Percentiles rank a stretch among this genome's conserved stretches.
phyloP scores from a whole-genome alignment of 2,888 invertebrate genomes.

The Pachydiplax longipennis region DNA sequence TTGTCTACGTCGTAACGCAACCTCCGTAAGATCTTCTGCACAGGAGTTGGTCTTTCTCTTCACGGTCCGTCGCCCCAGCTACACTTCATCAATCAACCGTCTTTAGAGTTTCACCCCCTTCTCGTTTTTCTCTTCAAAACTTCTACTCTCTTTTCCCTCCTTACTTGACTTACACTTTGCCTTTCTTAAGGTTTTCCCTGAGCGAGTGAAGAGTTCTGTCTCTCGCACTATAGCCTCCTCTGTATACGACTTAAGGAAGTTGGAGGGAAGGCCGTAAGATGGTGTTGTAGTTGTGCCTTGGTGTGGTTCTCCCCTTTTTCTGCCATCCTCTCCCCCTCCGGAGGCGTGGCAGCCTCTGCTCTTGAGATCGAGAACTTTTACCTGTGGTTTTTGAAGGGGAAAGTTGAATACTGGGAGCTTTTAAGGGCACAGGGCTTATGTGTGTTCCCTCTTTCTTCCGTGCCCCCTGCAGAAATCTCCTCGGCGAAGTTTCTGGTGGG shows the following conservation, averaged over 20 bases:
- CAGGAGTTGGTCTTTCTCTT: not conserved
- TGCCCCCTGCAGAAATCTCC: not conserved
- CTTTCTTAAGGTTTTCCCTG: not conserved
- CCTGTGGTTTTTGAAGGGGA: not conserved
- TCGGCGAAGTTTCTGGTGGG: not conserved
- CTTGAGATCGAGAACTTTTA: not conserved
- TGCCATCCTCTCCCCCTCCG: not conserved
- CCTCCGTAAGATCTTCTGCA: not conserved
- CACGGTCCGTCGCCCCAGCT: not conserved
- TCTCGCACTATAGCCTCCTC: not conserved
- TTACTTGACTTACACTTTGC: not conserved
- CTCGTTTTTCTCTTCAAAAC: not conserved
- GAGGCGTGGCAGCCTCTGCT: not conserved
- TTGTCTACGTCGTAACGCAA: not conserved
- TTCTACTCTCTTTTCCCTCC: not conserved
- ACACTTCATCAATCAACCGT: not conserved
- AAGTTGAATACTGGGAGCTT: not conserved
- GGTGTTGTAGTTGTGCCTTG: constrained; percentile 13
- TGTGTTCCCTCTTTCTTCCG: not conserved
- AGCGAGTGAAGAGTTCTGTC: not conserved
- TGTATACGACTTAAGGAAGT: constrained; percentile 25
- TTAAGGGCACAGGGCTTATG: not conserved
- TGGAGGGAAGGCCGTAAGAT: constrained; percentile 29
- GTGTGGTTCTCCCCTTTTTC: not conserved
- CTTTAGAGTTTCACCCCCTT: not conserved